phyloP scores from a whole-genome alignment of 2,113 vertebrate species.

The Tretioscincus oriximinensis region DNA sequence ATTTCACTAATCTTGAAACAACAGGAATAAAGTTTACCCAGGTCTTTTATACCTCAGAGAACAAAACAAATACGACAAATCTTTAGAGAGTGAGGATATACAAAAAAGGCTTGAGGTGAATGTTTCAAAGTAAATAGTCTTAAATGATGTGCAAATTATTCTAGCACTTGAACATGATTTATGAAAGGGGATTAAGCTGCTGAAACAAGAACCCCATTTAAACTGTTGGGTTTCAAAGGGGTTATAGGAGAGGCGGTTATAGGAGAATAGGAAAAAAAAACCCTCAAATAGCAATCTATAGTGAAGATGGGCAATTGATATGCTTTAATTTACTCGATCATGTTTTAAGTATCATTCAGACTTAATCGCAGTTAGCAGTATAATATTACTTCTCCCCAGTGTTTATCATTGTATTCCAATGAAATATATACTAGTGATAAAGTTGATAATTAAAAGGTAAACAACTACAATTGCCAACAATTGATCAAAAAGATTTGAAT shows the following conservation, averaged over 20 bases:
- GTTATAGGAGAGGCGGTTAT: constrained; percentile 71
- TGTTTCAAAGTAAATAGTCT: constrained; percentile 87
- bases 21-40: constrained; percentile 84
- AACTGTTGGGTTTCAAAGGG: constrained; percentile 79
- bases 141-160: constrained; percentile 88
- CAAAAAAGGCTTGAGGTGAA: constrained; percentile 83
- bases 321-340: constrained; percentile 58
- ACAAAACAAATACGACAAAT: constrained; percentile 86
- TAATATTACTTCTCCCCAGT: constrained; percentile 21
- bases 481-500: constrained; percentile 45
- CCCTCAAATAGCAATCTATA: constrained; percentile 58
- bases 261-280: constrained; percentile 66
- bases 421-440: constrained; percentile 52
- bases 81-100: constrained; percentile 82
- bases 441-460: constrained; percentile 64
- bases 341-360: constrained; percentile 61
- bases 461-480: constrained; percentile 34
- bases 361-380: constrained; percentile 23
- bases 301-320: constrained; percentile 66
- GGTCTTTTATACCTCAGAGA: constrained; percentile 86
- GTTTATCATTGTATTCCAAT: constrained; percentile 54
- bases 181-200: constrained; percentile 82
- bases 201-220: constrained; percentile 81
- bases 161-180: constrained; percentile 81
- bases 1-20: constrained; percentile 86